phyloP scores from a whole-genome alignment of 1,140 invertebrate species.

The Drosophila ercepeae region DNA sequence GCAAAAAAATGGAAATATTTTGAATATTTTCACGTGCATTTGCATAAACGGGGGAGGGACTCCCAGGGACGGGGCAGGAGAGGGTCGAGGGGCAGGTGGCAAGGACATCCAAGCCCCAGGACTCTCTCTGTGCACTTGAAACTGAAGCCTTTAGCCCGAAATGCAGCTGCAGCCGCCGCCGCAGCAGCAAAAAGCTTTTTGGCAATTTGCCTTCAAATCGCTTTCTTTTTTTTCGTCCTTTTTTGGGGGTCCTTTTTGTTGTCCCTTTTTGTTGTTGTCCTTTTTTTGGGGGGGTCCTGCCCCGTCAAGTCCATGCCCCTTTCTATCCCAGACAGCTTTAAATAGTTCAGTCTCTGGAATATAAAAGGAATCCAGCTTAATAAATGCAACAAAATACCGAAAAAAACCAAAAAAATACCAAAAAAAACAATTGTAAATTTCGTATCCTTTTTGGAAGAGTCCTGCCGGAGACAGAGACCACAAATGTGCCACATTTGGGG shows the following conservation, averaged over 20 bases:
- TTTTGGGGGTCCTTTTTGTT: background rate
- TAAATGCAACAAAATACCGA: too few relatives aligned
- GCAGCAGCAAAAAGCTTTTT: slow-evolving; percentile 71
- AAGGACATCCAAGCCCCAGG: slow-evolving; percentile 31
- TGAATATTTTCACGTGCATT: slow-evolving; percentile 82
- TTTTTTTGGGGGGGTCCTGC: background rate
- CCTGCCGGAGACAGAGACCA: too few relatives aligned
- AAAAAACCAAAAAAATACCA: background rate
- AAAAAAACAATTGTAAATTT: background rate
- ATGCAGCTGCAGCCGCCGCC: slow-evolving; percentile 29
- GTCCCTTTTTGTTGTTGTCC: background rate
- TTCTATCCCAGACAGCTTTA: slow-evolving; percentile 6
- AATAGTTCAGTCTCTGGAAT: background rate
- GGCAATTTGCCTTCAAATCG: slow-evolving; percentile 72
- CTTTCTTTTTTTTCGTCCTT: background rate
- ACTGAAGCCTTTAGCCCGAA: slow-evolving; percentile 35
- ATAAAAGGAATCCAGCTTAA: background rate
- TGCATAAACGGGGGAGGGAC: slow-evolving; percentile 54
- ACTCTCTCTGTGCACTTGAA: slow-evolving; percentile 63
- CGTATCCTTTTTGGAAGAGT: too few relatives aligned
- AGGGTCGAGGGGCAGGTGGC: background rate
- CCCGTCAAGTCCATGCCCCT: slow-evolving; percentile 22
- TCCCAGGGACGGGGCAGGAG: background rate
- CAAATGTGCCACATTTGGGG: slow-evolving; percentile 4
- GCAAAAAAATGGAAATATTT: slow-evolving; percentile 64